phyloP scores from a whole-genome alignment of 2,888 invertebrate genomes.

The Scaptomyza cyrtandrae region DNA sequence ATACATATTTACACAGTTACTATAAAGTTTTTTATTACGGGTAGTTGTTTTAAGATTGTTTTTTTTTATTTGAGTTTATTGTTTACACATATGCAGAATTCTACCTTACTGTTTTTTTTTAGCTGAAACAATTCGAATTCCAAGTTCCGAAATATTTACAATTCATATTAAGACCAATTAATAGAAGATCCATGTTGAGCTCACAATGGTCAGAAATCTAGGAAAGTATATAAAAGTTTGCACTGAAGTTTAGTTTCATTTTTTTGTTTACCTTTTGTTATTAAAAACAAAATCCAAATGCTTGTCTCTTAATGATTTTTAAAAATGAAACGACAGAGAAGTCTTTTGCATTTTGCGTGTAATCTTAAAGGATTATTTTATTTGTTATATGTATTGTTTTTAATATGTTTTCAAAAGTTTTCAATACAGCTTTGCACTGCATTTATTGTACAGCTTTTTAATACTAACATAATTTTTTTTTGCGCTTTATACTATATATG shows the following conservation, averaged over 20 bases:
- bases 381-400: neutral
- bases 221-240: neutral
- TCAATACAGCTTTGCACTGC: conserved; percentile 3
- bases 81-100: conserved; percentile 46
- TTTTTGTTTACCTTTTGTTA: neutral
- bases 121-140: conserved; percentile 1
- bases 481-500: neutral
- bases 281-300: neutral
- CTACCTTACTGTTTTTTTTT: conserved; percentile 18
- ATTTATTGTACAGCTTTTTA: neutral
- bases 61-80: conserved; percentile 22
- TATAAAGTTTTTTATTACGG: conserved; percentile 13
- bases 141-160: conserved; percentile 38
- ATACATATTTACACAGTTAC: conserved; percentile 63
- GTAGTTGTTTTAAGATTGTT: conserved; percentile 16
- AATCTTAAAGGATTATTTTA: neutral
- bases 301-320: neutral
- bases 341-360: neutral
- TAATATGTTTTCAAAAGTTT: conserved; percentile 8
- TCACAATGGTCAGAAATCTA: neutral
- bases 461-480: neutral
- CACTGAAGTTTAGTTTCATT: neutral
- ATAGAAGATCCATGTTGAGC: neutral
- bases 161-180: conserved; percentile 10
- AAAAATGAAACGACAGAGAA: neutral